phyloP scores from a whole-genome alignment of 1,140 invertebrate species.

The Lepeophtheirus salmonis region DNA sequence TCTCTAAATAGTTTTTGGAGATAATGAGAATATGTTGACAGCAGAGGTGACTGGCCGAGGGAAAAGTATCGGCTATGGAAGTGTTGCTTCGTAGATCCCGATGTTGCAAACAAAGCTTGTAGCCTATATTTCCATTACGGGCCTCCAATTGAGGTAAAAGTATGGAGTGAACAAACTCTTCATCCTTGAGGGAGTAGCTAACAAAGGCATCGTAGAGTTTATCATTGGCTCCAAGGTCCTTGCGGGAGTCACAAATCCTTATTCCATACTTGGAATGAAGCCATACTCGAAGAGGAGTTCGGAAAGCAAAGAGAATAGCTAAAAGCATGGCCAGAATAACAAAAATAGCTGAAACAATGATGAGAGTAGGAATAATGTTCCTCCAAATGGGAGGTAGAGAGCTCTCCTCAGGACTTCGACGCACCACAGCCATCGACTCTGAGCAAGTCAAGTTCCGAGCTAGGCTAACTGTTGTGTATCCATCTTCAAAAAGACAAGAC shows the following conservation, averaged over 20 bases:
- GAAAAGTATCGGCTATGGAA: slow-evolving; percentile 65
- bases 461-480: neutral
- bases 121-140: slow-evolving; percentile 59
- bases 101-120: slow-evolving; percentile 28
- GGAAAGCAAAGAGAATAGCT: slow-evolving; percentile 27
- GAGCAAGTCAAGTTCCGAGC: slow-evolving; percentile 15
- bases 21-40: slow-evolving; percentile 70
- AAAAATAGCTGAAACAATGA: slow-evolving; percentile 22
- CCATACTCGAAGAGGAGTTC: slow-evolving; percentile 28
- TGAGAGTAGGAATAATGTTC: slow-evolving; percentile 34
- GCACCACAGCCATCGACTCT: slow-evolving; percentile 40
- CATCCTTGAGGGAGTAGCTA: slow-evolving; percentile 72
- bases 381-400: slow-evolving; percentile 15
- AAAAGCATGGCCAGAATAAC: slow-evolving; percentile 24
- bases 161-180: slow-evolving; percentile 64
- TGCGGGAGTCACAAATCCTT: slow-evolving; percentile 39
- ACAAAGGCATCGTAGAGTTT: slow-evolving; percentile 74
- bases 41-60: slow-evolving; percentile 71
- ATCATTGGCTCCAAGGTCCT: slow-evolving; percentile 45
- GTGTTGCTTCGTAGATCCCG: slow-evolving; percentile 41
- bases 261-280: slow-evolving; percentile 33
- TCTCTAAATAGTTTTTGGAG: slow-evolving; percentile 76
- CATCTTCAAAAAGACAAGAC: slow-evolving; percentile 36
- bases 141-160: slow-evolving; percentile 60
- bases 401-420: slow-evolving; percentile 29